Base-by-base conservation (phyloP, 2,888 invertebrate species). In the Thymelicus sylvestris region DNA sequence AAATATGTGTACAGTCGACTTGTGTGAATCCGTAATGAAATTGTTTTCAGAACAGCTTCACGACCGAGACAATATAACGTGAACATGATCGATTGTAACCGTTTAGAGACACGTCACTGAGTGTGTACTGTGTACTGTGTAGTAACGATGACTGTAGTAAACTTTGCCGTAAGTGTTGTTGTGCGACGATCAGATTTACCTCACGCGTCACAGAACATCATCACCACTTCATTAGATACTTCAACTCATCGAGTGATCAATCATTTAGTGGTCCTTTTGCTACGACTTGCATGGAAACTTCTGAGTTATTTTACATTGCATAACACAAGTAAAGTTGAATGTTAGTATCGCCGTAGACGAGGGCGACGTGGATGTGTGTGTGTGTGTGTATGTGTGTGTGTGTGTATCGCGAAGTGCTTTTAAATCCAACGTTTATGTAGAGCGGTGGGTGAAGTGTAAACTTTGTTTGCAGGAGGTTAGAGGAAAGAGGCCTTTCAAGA, bases 401-500 rank as follows among this genome's bases (percentile, higher is more conserved):
- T 47, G 60, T 65, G 55, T 50, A 70, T 65, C 47, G 69, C 65
- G 50, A 50, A 65, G 59, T 39, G 69, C 69, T 70, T 70, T 70
- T 64, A 41, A 70, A 59, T 64, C 64, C 38, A 13, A 15, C 50
- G 31, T 65, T 70, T 39, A 15, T 59, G 50, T 60, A 50, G 19
- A 57, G 55, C 31, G 59, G 50, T 50, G 44, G 39, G 48, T 70
- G 19, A 72, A 71, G 57, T 52, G 67, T 75, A 38, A 48, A 65
- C 74, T 82, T 79, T 79, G 83, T 86, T 95, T 94, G 75, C 95
- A 98, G 97, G 97, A 97, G 96, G 96, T 97, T 95, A 97, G 97
- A 95, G 97, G 97, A 96, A 97, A 98, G 96, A 97, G 97, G 96
- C 98, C 98, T 96, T 97, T 98, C 95, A 98, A 98, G 96, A 97